A percentile compares a stretch with the other conserved stretches of the same genome.
phyloP scores from a whole-genome alignment of 2,113 vertebrate genomes.

The Neodon shergylaensis region DNA sequence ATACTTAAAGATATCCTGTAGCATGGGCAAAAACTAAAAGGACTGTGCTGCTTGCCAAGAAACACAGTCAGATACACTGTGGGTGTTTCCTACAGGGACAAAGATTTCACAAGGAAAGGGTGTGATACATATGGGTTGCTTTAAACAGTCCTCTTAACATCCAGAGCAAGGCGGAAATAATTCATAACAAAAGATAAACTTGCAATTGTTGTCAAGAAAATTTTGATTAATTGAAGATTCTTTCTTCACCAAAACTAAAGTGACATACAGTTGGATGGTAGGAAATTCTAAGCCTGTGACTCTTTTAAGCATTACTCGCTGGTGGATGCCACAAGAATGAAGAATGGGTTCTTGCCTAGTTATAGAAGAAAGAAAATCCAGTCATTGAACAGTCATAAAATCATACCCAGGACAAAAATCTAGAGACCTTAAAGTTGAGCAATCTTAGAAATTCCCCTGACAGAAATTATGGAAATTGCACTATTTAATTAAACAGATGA shows the following conservation, averaged over 20 bases:
- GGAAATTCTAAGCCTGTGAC: background rate
- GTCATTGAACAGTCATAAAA: background rate
- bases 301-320: background rate
- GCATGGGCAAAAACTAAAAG: slow-evolving; percentile 64
- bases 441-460: background rate
- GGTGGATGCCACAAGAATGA: rapidly evolving
- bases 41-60: slow-evolving; percentile 74
- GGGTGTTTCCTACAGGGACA: slow-evolving; percentile 71
- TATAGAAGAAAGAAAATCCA: slow-evolving; percentile 2
- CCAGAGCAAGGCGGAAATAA: background rate
- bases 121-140: background rate
- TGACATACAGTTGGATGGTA: background rate
- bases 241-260: slow-evolving; percentile 14
- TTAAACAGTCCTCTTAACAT: background rate
- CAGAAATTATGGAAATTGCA: background rate
- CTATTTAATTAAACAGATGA: background rate
- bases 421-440: background rate
- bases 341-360: background rate
- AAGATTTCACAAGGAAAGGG: slow-evolving; percentile 49
- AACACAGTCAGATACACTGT: slow-evolving; percentile 78
- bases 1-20: slow-evolving; percentile 60
- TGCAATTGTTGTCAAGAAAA: background rate
- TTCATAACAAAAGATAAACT: background rate
- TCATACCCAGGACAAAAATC: slow-evolving; percentile 42
- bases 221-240: background rate